Evolutionary conservation across 1,140 invertebrate genomes (phyloP), one percentile per base, ranked within the genome.

Genomic region (Bicyclus anynana): DNA sequence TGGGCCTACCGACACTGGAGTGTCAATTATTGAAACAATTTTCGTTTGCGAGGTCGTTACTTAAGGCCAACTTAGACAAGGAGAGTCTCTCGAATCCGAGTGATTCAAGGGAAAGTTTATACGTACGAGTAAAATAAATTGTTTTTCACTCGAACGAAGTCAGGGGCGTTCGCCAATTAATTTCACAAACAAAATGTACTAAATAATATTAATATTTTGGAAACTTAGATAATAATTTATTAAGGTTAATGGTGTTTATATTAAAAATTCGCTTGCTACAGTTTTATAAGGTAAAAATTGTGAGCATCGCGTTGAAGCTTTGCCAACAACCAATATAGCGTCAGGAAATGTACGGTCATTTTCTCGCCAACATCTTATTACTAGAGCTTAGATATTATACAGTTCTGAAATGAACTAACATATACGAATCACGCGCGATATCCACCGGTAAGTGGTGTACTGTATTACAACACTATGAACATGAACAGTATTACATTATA

Each of bases 281-380:
- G 47, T 44, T 59, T 59, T 59, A 50, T 65, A 61, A 65, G 51
- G 63, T 65, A 54, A 58, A 65, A 57, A 58, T 65, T 65, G 51
- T 57, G 53, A 44, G 40, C 46, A 53, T 53, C 60, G 50, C 58
- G 59, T 62, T 53, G 55, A 58, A 57, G 59, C 51, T 62, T 49
- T 46, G 55, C 55, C 55, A 63, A 47, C 44, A 53, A 59, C 59
- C 64, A 62, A 66, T 62, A 55, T 58, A 66, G 51, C 40, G 17
- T 20, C 37, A 42, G 54, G 55, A 62, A 62, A 66, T 55, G 59
- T 50, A 51, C 47, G 47, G 56, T 66, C 50, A 66, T 66, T 62
- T 53, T 46, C 46, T 50, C 40, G 47, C 63, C 59, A 51, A 66
- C 59, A 55, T 62, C 59, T 66, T 62, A 59, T 62, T 33, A 12